Evolutionary conservation across 2,888 invertebrate genomes (phyloP).

Genomic region (Junonia oenone): DNA sequence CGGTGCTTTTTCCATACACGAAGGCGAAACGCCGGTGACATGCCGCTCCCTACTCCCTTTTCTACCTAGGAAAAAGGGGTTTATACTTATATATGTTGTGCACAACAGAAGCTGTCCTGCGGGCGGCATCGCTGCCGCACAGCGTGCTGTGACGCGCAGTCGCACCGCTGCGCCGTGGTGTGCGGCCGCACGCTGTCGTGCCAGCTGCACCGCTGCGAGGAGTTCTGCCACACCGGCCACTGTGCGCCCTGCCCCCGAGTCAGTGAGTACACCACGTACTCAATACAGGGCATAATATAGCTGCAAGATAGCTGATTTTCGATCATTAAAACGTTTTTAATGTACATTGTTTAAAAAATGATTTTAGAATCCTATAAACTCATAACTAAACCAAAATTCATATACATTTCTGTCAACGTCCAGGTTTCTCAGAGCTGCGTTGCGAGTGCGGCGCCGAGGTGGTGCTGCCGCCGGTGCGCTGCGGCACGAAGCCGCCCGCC

Average conservation of each 20-base stretch:
- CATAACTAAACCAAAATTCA: too few species aligned
- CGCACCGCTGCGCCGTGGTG: constrained; percentile 91
- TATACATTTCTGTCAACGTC: too few species aligned
- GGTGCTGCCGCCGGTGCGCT: constrained; percentile 93
- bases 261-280: constrained; percentile 81
- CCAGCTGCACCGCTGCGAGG: constrained; percentile 92
- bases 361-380: too few species aligned
- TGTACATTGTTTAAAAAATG: too few species aligned
- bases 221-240: constrained; percentile 92
- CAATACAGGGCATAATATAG: too few species aligned
- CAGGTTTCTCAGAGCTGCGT: constrained; percentile 90
- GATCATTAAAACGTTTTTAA: too few species aligned
- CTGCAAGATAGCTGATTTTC: too few species aligned
- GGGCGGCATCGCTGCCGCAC: constrained; percentile 95
- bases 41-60: too few species aligned
- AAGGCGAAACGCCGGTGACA: too few species aligned
- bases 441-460: constrained; percentile 95
- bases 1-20: too few species aligned
- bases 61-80: too few species aligned
- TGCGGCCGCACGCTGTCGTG: constrained; percentile 92
- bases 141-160: constrained; percentile 89
- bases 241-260: constrained; percentile 88
- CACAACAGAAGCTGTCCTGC: constrained; percentile 88
- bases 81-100: too few species aligned
- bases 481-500: constrained; percentile 91